phyloP scores from a whole-genome alignment of 1,140 invertebrate species.

The Drosophila orosa region DNA sequence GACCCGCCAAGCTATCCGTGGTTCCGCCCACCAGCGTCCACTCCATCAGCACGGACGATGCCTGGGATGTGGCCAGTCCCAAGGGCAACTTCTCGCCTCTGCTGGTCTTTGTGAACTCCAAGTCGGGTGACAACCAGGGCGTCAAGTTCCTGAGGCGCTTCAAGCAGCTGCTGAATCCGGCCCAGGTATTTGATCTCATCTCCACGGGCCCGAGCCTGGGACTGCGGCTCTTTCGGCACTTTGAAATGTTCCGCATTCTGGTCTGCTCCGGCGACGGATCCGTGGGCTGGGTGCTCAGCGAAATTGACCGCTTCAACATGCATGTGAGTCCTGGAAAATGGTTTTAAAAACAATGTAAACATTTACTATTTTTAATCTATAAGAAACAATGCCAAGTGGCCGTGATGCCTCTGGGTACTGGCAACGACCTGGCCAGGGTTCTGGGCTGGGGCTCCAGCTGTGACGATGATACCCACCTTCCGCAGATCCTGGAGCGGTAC shows the following conservation, averaged over 20 bases:
- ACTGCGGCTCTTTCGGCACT: constrained; percentile 93
- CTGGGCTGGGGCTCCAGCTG: constrained; percentile 98
- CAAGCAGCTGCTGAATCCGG: constrained; percentile 97
- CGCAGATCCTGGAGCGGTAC: constrained; percentile 95
- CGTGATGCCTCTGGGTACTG: constrained; percentile 96
- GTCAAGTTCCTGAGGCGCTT: constrained; percentile 97
- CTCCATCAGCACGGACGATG: constrained; percentile 94
- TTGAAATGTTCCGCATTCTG: constrained; percentile 95
- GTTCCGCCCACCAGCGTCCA: constrained; percentile 96
- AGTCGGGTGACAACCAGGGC: constrained; percentile 98
- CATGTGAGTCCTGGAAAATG: constrained; percentile 89
- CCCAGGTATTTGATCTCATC: constrained; percentile 98
- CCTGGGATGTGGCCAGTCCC: constrained; percentile 94
- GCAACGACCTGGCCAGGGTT: constrained; percentile 97
- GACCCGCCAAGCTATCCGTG: constrained; percentile 94
- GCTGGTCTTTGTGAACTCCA: constrained; percentile 98
- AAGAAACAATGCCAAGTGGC: constrained; percentile 96
- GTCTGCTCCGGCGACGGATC: constrained; percentile 97
- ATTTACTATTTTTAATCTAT: background rate
- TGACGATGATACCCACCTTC: constrained; percentile 96
- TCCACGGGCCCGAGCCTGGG: constrained; percentile 93
- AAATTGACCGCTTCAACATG: constrained; percentile 96
- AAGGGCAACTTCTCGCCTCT: constrained; percentile 90
- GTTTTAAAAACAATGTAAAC: background rate
- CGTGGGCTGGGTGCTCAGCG: constrained; percentile 96